These are phyloP conservation scores for Leucophenga maculata DNA, from an alignment of 2,888 invertebrate genomes.

Conservation along the genomic window DNA sequence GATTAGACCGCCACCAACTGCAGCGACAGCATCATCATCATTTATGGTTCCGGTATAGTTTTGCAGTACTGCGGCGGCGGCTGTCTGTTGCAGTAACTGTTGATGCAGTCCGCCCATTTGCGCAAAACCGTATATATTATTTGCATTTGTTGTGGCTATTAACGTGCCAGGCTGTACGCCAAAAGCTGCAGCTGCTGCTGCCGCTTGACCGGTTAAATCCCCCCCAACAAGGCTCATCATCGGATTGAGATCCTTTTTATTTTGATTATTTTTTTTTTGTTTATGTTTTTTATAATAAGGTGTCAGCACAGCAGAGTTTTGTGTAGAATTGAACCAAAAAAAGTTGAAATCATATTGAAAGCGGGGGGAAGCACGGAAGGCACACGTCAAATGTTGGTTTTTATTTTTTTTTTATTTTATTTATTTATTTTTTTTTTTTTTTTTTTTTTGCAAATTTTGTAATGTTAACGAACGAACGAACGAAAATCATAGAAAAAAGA, in stretches of 20 bases:
- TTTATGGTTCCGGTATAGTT: slow-evolving; percentile 68
- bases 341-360: slow-evolving; percentile 13
- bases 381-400: slow-evolving; percentile 22
- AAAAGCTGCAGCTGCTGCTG: slow-evolving; percentile 66
- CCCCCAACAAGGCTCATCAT: slow-evolving; percentile 73
- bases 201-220: slow-evolving; percentile 71
- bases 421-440: background rate
- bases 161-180: slow-evolving; percentile 67
- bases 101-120: slow-evolving; percentile 71
- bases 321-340: slow-evolving; percentile 7
- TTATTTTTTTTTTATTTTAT: background rate
- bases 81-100: slow-evolving; percentile 69
- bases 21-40: slow-evolving; percentile 52
- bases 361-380: slow-evolving; percentile 5
- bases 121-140: slow-evolving; percentile 69
- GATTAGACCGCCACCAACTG: slow-evolving; percentile 38
- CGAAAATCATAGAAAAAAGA: slow-evolving; percentile 66
- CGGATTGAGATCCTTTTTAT: slow-evolving; percentile 71
- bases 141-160: slow-evolving; percentile 61
- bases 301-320: slow-evolving; percentile 7
- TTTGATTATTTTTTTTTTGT: slow-evolving; percentile 10
- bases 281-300: slow-evolving; percentile 12
- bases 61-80: slow-evolving; percentile 68
- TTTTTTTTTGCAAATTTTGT: slow-evolving; percentile 2
- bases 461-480: slow-evolving; percentile 26